Evolutionary conservation across 2,113 vertebrate genomes (phyloP).

Genomic region (Ciconia boyciana): DNA sequence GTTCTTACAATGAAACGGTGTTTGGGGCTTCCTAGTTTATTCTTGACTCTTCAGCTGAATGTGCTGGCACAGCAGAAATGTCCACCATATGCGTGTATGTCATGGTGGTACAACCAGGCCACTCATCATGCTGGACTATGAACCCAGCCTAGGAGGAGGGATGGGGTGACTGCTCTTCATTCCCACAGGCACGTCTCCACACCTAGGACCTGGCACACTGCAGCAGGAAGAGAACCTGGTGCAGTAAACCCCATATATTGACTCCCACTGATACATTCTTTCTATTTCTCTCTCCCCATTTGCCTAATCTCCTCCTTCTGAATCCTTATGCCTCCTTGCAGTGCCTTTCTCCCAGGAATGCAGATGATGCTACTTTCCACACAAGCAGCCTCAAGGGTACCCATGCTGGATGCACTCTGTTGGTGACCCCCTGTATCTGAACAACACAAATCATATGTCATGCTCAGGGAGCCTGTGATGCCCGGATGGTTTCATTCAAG

Average conservation of each 20-base stretch:
- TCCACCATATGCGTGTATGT: not conserved
- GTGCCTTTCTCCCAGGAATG: not conserved
- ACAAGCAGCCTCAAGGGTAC: not conserved
- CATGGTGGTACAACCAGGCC: not conserved
- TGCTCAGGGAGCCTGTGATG: not conserved
- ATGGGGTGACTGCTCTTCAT: not conserved
- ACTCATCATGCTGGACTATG: not conserved
- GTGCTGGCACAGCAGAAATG: not conserved
- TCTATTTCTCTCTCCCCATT: not conserved
- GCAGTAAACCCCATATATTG: not conserved
- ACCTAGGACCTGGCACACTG: not conserved
- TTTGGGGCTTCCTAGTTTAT: not conserved
- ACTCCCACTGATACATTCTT: not conserved
- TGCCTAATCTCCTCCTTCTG: not conserved
- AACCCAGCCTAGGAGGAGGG: not conserved
- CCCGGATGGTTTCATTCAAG: not conserved
- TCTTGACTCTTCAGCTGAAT: not conserved
- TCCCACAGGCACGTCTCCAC: not conserved
- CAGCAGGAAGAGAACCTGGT: not conserved
- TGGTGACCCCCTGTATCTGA: not conserved
- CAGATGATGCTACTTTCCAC: not conserved
- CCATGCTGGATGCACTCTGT: not conserved
- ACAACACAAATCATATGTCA: not conserved
- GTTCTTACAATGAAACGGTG: not conserved
- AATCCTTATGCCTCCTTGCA: not conserved